A percentile compares a stretch with the other conserved stretches of the same genome.
Evolutionary conservation across 1,140 invertebrate species (phyloP).

Genomic region (Pollicipes pollicipes): DNA sequence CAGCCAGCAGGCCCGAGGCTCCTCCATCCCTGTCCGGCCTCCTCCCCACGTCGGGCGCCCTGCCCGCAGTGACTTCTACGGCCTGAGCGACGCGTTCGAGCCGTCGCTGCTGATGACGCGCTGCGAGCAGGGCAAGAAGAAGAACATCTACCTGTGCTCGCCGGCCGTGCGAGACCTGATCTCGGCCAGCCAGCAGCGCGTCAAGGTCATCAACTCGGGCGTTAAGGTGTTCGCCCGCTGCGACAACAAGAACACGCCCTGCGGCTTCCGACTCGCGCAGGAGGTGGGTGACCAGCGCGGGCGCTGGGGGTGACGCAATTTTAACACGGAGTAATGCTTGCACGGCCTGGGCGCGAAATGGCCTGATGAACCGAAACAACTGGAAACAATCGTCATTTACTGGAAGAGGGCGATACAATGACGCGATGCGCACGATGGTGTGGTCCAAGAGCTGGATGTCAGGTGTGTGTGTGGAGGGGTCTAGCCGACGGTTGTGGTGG

Average conservation of each 20-base stretch:
- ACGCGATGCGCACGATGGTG: no score
- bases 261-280: slow-evolving; percentile 49
- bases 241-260: slow-evolving; percentile 68
- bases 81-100: slow-evolving; percentile 48
- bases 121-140: slow-evolving; percentile 61
- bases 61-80: slow-evolving; percentile 51
- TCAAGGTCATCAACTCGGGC: slow-evolving; percentile 75
- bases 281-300: slow-evolving; percentile 31
- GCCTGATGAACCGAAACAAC: no score
- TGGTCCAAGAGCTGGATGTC: no score
- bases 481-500: no score
- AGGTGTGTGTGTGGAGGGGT: no score
- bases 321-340: no score
- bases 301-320: slow-evolving; percentile 3
- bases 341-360: no score
- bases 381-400: no score
- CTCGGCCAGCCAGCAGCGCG: slow-evolving; percentile 23
- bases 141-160: slow-evolving; percentile 30
- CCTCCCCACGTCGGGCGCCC: not conserved
- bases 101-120: slow-evolving; percentile 49
- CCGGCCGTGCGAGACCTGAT: slow-evolving; percentile 25
- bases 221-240: slow-evolving; percentile 77
- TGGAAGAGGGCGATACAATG: no score
- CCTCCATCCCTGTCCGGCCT: no score
- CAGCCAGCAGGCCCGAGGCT: no score